A percentile compares a stretch with the other conserved stretches of the same genome.
phyloP scores from a whole-genome alignment of 1,140 invertebrate genomes.

The Bombus confusus region DNA sequence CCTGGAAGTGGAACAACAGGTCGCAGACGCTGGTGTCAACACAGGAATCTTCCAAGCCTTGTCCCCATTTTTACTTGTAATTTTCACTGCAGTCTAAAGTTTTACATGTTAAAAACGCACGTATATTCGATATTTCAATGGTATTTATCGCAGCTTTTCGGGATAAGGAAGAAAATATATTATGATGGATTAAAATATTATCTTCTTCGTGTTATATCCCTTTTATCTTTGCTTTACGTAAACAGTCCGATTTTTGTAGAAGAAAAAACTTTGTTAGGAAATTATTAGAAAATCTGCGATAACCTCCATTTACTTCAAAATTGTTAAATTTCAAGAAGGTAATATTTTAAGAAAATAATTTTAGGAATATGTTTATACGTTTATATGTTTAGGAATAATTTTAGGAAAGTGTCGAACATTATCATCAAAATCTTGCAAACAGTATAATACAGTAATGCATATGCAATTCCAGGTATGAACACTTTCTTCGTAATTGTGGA shows the following conservation, averaged over 20 bases:
- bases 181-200: not conserved
- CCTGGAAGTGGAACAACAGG: not conserved
- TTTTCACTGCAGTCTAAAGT: not conserved
- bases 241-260: not conserved
- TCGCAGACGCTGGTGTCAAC: not conserved
- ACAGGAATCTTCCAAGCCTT: not conserved
- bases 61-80: not conserved
- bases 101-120: no score
- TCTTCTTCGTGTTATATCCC: not conserved
- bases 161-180: not conserved
- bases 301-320: no score
- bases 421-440: not conserved
- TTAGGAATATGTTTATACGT: no score
- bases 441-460: not conserved
- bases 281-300: no score
- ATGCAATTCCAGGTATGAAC: not conserved
- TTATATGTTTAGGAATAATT: no score
- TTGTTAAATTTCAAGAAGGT: not conserved
- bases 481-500: not conserved
- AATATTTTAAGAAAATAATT: no score
- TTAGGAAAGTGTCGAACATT: not conserved
- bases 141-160: no score
- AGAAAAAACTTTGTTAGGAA: not conserved
- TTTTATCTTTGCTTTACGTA: not conserved
- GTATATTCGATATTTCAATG: no score